Evolutionary conservation across 2,113 vertebrate genomes (phyloP).

Genomic region (Planiliza haematocheilus): DNA sequence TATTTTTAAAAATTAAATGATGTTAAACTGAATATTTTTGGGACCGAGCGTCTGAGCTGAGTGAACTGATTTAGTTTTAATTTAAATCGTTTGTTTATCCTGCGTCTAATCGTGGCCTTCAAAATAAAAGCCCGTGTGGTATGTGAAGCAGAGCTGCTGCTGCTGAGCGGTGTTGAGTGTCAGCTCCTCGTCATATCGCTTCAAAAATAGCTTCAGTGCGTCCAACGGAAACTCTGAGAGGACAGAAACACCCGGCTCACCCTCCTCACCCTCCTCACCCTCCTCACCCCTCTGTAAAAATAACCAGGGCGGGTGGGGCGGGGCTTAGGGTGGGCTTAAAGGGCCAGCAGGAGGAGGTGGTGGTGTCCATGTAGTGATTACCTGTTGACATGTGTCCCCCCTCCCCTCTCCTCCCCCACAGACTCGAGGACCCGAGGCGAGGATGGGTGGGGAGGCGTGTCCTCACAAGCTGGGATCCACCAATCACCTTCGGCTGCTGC

Average conservation of each 20-base stretch:
- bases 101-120: too few relatives aligned
- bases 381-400: too few relatives aligned
- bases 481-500: constrained; percentile 63
- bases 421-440: constrained; percentile 39
- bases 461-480: constrained; percentile 65
- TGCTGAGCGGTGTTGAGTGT: constrained; percentile 56
- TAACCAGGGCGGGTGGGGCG: constrained; percentile 32
- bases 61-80: too few relatives aligned
- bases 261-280: not conserved
- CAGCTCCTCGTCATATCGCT: constrained; percentile 15
- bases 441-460: constrained; percentile 63
- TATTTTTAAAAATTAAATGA: too few relatives aligned
- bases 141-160: too few relatives aligned
- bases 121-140: too few relatives aligned
- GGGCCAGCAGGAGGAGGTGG: not conserved
- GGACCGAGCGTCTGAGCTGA: too few relatives aligned
- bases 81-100: too few relatives aligned
- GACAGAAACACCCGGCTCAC: constrained; percentile 25
- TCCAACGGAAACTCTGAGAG: constrained; percentile 62
- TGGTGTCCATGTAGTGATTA: too few relatives aligned
- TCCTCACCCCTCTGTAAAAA: constrained; percentile 18
- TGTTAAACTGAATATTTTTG: too few relatives aligned
- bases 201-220: constrained; percentile 46
- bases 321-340: not conserved
- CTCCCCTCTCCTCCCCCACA: constrained; percentile 13